These are phyloP conservation scores for Trissolcus brochymenae DNA, from an alignment of 2,888 invertebrate species.

Conservation along the genomic window DNA sequence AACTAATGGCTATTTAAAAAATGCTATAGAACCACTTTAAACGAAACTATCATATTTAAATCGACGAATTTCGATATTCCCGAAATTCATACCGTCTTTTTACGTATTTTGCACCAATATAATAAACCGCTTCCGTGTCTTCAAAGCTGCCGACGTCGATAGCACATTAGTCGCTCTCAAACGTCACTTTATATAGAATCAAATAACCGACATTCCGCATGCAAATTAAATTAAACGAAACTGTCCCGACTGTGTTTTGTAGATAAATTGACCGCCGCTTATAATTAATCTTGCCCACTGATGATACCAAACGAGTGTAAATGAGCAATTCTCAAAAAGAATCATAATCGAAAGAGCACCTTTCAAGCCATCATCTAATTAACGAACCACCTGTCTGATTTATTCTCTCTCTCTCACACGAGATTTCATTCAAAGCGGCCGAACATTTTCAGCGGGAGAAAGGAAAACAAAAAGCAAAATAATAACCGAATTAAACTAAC, in stretches of 20 bases:
- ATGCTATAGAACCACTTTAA: too few relatives aligned
- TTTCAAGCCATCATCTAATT: slow-evolving; percentile 22
- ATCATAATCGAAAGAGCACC: slow-evolving; percentile 18
- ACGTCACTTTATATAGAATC: slow-evolving; percentile 33
- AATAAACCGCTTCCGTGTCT: neutral
- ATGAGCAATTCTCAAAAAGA: slow-evolving; percentile 17
- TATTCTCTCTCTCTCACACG: slow-evolving; percentile 10
- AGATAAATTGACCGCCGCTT: slow-evolving; percentile 22
- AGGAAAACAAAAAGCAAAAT: slow-evolving; percentile 1
- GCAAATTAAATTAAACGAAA: slow-evolving; percentile 42
- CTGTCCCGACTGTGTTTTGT: slow-evolving; percentile 11
- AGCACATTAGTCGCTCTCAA: slow-evolving; percentile 30
- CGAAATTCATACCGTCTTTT: too few relatives aligned
- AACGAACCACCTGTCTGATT: slow-evolving; percentile 30
- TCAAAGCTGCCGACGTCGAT: slow-evolving; percentile 17
- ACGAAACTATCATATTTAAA: too few relatives aligned
- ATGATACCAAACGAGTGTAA: slow-evolving; percentile 12
- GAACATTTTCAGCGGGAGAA: neutral
- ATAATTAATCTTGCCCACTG: slow-evolving; percentile 32
- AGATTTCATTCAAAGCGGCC: neutral
- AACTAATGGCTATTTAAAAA: too few relatives aligned
- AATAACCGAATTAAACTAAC: neutral
- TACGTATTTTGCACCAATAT: slow-evolving; percentile 11
- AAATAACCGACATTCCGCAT: slow-evolving; percentile 28
- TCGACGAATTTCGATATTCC: too few relatives aligned